These are phyloP conservation scores for Drosophila mimica DNA, from an alignment of 2,888 invertebrate species.

Conservation along the genomic window DNA sequence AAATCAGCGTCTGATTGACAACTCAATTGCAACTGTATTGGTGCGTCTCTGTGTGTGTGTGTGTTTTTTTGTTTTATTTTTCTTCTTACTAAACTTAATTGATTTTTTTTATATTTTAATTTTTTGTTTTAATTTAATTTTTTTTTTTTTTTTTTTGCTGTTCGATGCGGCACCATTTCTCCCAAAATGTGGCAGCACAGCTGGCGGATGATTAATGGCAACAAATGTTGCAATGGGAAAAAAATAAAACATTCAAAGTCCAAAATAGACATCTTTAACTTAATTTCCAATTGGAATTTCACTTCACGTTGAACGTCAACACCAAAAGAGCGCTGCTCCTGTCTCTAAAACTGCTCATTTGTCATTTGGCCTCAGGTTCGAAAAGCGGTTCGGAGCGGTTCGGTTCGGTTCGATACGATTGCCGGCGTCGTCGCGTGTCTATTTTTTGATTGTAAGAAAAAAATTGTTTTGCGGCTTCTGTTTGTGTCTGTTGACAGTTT, in stretches of 20 bases:
- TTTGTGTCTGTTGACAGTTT: slow-evolving; percentile 71
- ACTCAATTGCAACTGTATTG: slow-evolving; percentile 72
- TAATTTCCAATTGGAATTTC: slow-evolving; percentile 74
- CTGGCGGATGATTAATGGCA: slow-evolving; percentile 78
- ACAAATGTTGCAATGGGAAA: slow-evolving; percentile 73
- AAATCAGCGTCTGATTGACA: slow-evolving; percentile 79
- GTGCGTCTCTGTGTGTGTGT: slow-evolving; percentile 19
- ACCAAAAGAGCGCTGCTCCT: slow-evolving; percentile 5
- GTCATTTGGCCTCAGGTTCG: slow-evolving; percentile 50
- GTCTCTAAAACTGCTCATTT: slow-evolving; percentile 71
- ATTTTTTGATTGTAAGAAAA: slow-evolving; percentile 69
- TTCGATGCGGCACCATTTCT: slow-evolving; percentile 29
- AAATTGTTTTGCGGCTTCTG: slow-evolving; percentile 67
- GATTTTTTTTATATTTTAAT: slow-evolving; percentile 51
- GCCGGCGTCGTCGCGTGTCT: slow-evolving; percentile 66
- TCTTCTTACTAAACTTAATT: slow-evolving; percentile 65
- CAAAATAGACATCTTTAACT: slow-evolving; percentile 66
- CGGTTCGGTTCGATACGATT: slow-evolving; percentile 8
- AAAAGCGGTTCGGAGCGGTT: background rate
- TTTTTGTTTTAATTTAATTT: slow-evolving; percentile 38
- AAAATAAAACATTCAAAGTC: slow-evolving; percentile 53
- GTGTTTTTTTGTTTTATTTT: slow-evolving; percentile 12
- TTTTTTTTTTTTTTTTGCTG: background rate
- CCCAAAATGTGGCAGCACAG: slow-evolving; percentile 27
- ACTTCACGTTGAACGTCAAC: slow-evolving; percentile 27